phyloP scores from a whole-genome alignment of 1,140 invertebrate genomes.

The Campoletis sonorensis region DNA sequence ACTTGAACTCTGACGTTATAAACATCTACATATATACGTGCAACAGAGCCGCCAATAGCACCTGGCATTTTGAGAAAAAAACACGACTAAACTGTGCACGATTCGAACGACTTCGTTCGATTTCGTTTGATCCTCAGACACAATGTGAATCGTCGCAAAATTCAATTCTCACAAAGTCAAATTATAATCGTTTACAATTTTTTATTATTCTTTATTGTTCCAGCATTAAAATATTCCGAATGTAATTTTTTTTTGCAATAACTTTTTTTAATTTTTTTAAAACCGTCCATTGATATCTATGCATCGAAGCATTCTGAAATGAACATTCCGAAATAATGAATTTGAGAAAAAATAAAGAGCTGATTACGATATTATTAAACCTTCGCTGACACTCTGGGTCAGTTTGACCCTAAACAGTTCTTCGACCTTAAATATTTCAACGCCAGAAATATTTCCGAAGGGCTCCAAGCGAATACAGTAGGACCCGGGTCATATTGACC shows the following conservation, averaged over 20 bases:
- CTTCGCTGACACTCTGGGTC: too few relatives aligned
- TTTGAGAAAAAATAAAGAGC: too few relatives aligned
- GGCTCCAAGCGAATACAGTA: too few relatives aligned
- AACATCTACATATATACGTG: conserved; percentile 13
- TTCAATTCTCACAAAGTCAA: background rate
- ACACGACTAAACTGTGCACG: conserved; percentile 26
- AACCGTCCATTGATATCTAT: too few relatives aligned
- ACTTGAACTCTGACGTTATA: conserved; percentile 34
- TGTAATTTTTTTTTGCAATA: background rate
- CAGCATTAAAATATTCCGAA: background rate
- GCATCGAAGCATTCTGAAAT: too few relatives aligned
- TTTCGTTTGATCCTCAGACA: background rate
- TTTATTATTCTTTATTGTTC: background rate
- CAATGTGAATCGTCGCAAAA: conserved; percentile 7
- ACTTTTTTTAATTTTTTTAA: background rate
- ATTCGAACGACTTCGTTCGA: conserved; percentile 19
- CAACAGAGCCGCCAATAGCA: conserved; percentile 26
- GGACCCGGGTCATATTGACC: too few relatives aligned
- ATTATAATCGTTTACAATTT: background rate
- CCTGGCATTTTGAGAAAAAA: conserved; percentile 47
- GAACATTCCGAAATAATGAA: too few relatives aligned
- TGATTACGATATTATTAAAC: too few relatives aligned
- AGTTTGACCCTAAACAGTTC: too few relatives aligned
- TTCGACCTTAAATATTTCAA: too few relatives aligned
- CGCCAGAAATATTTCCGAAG: too few relatives aligned